Evolutionary conservation across 2,113 vertebrate genomes (phyloP), one percentile per base, ranked within the genome.

Genomic region (Rhinoderma darwinii): DNA sequence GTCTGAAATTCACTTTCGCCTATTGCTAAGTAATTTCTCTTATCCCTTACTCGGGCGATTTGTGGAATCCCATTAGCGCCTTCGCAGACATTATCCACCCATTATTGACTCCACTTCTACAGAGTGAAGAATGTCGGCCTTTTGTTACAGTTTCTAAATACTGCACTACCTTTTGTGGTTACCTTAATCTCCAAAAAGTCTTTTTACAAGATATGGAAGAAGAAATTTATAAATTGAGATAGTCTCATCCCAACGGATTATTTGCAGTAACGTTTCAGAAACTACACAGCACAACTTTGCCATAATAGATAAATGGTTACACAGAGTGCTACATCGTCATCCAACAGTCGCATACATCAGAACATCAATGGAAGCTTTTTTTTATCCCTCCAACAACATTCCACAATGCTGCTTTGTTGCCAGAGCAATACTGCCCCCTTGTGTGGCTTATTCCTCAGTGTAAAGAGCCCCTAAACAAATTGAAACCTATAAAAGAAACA

Each of bases 41-140:
- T 47, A 76, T 47, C 43, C 43, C n/a, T 44, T 0, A 27, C 41
- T 30, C 35, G 43, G 6, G 39, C 1, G 25, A 74, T 25, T 74
- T 74, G 7, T 41, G 70, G 44, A 76, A 50, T 47, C 73, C 73
- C 14, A 76, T 76, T 76, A 74, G 72, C 14, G 32, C 18, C 18
- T 17, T 74, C 39, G 12, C 9, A 74, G 72, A 74, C 22, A 22
- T 74, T 74, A 47, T 1, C 22, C 73, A 47, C 43, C 14, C n/a
- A 47, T 30, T 30, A 6, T 50, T 47, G 30, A 68, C 63, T 32
- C 14, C 6, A 15, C 61, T 12, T 22, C 39, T 27, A 15, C 39
- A 39, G 61, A n/a, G 61, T 3, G 27, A 27, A 66, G 61, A n/a
- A 66, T 27, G 27, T 25, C 27, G 14, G 9, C 14, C 4, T 11